phyloP scores from a whole-genome alignment of 2,113 vertebrate species.

The Varanus salvator region DNA sequence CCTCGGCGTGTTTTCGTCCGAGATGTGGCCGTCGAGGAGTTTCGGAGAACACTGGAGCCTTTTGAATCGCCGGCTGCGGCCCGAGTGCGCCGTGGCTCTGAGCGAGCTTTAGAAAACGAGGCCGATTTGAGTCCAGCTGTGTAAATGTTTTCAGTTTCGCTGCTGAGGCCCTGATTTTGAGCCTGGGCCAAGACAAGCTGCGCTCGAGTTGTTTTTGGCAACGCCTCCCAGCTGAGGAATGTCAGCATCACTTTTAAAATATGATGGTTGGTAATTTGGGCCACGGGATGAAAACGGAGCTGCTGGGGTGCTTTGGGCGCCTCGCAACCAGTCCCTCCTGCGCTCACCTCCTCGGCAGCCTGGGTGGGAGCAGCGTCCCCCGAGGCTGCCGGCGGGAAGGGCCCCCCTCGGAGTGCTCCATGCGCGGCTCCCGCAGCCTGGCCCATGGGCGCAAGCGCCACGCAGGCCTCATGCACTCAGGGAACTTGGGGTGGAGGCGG shows the following conservation, averaged over 20 bases:
- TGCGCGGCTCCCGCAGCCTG: no score
- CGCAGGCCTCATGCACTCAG: no score
- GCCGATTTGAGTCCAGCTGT: conserved; percentile 94
- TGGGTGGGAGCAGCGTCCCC: conserved; percentile 59
- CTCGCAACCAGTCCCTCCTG: conserved; percentile 79
- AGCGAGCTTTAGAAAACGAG: conserved; percentile 79
- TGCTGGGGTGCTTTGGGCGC: conserved; percentile 85
- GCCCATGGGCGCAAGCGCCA: no score
- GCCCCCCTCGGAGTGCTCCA: no score
- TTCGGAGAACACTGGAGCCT: conserved; percentile 77
- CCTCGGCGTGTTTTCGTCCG: conserved; percentile 68
- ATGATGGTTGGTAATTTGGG: conserved; percentile 92
- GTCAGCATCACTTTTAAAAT: conserved; percentile 95
- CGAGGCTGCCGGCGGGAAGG: no score
- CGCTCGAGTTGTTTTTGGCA: conserved; percentile 94
- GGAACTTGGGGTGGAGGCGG: no score
- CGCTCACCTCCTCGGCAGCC: conserved; percentile 76
- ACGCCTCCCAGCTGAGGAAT: conserved; percentile 89
- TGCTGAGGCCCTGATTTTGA: conserved; percentile 91
- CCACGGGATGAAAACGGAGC: conserved; percentile 88
- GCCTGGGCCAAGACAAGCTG: conserved; percentile 93
- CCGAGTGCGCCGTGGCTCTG: conserved; percentile 67
- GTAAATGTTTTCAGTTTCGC: conserved; percentile 99
- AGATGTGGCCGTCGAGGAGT: conserved; percentile 48
- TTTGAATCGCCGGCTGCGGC: conserved; percentile 71